Conservation (phyloP, 2,113 vertebrate genomes). For the Electrona antarctica region DNA sequence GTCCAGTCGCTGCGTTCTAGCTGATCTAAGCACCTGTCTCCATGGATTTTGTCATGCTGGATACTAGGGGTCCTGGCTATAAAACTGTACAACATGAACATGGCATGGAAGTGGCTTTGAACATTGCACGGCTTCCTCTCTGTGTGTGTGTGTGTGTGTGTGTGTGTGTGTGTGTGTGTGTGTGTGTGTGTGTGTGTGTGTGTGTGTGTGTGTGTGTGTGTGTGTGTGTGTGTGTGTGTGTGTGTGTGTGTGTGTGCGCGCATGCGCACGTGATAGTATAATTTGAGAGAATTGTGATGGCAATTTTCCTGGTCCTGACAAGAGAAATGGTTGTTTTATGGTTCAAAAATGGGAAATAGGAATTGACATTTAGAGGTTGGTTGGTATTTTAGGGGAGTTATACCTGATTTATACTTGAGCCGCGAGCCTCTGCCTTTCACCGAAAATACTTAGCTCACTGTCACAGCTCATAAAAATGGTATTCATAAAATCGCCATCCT, state of each 20-base stretch:
- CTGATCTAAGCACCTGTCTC: slow-evolving; percentile 68
- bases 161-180: slow-evolving; percentile 5
- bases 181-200: slow-evolving; percentile 1
- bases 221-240: slow-evolving; percentile 1
- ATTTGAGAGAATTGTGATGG: no score
- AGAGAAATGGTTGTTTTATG: no score
- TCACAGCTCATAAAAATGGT: no score
- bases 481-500: no score
- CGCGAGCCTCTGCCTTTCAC: no score
- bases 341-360: no score
- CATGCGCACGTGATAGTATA: not conserved
- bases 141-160: slow-evolving; percentile 23
- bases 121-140: slow-evolving; percentile 41
- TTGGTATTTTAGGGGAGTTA: no score
- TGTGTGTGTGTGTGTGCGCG: not conserved
- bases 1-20: slow-evolving; percentile 44
- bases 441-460: no score
- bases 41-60: slow-evolving; percentile 31
- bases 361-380: no score
- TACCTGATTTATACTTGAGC: no score
- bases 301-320: no score
- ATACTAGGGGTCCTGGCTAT: slow-evolving; percentile 35
- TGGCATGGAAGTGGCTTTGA: slow-evolving; percentile 37
- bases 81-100: slow-evolving; percentile 27
- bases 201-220: not conserved